A percentile compares a stretch with the other conserved stretches of the same genome.
These are phyloP conservation scores for Drosophila cognata DNA, from an alignment of 2,888 invertebrate genomes.

Conservation along the genomic window DNA sequence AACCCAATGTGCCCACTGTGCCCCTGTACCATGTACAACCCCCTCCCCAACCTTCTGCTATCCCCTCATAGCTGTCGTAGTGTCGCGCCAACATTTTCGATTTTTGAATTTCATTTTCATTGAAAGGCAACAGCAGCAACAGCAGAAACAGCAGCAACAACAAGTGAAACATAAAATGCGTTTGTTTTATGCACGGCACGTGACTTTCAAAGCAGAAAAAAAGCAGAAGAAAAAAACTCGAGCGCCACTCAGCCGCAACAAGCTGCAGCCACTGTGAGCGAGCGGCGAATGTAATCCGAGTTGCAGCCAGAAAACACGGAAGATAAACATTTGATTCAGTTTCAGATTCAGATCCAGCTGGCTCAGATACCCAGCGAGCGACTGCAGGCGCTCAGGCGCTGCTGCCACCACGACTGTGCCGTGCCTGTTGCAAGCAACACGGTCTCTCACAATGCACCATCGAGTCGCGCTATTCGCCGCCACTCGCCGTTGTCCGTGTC, in stretches of 20 bases:
- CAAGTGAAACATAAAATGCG: slow-evolving; percentile 63
- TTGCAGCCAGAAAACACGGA: slow-evolving; percentile 59
- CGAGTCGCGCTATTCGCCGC: slow-evolving; percentile 2
- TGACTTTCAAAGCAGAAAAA: slow-evolving; percentile 68
- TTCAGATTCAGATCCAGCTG: slow-evolving; percentile 14
- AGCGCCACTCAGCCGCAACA: slow-evolving; percentile 76
- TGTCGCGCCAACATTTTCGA: slow-evolving; percentile 64
- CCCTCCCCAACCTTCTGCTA: neutral
- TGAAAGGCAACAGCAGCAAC: slow-evolving; percentile 46
- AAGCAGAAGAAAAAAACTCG: slow-evolving; percentile 13
- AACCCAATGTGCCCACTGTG: slow-evolving; percentile 5
- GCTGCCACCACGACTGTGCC: slow-evolving; percentile 46
- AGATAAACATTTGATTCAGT: slow-evolving; percentile 65
- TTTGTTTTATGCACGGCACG: slow-evolving; percentile 76
- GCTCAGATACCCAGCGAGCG: slow-evolving; percentile 10
- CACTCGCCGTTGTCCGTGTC: slow-evolving; percentile 37
- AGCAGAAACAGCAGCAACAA: slow-evolving; percentile 39
- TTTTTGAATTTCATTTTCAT: slow-evolving; percentile 73
- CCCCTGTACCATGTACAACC: slow-evolving; percentile 4
- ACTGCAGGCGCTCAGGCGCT: slow-evolving; percentile 50
- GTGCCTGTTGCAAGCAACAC: slow-evolving; percentile 19
- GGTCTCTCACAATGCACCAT: slow-evolving; percentile 13
- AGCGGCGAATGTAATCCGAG: slow-evolving; percentile 36
- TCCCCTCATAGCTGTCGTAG: slow-evolving; percentile 22
- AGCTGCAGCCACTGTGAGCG: neutral